Percentiles rank a stretch among this genome's conserved stretches.
Conservation (phyloP, 2,113 vertebrate genomes). For the Vicugna pacos region DNA sequence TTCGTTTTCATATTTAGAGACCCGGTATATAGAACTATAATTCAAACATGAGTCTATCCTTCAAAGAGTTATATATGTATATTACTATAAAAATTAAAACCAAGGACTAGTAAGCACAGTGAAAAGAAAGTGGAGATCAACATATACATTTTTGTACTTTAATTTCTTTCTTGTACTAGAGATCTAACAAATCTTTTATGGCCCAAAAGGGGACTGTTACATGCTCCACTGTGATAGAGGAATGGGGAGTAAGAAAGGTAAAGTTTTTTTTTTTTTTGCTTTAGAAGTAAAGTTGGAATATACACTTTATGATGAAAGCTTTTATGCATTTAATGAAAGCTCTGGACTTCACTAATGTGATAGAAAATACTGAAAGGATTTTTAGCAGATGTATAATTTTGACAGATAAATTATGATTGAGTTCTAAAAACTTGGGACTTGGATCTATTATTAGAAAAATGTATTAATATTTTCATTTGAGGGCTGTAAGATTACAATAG, state of each 20-base stretch:
- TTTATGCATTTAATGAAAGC: constrained; percentile 68
- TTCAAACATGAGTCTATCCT: neutral
- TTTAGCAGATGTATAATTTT: constrained; percentile 73
- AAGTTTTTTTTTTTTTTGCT: neutral
- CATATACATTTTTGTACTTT: neutral
- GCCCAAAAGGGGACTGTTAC: neutral
- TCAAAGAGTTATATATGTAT: neutral
- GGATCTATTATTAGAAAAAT: constrained; percentile 74
- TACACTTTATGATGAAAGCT: constrained; percentile 26
- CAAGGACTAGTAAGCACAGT: neutral
- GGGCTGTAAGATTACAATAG: constrained; percentile 49
- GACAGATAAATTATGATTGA: constrained; percentile 73
- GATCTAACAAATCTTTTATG: neutral
- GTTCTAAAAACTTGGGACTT: constrained; percentile 63
- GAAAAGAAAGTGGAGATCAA: neutral
- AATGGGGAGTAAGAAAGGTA: neutral
- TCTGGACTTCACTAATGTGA: constrained; percentile 58
- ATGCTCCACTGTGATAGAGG: neutral
- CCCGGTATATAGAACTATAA: neutral
- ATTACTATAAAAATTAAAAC: neutral
- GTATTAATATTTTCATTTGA: constrained; percentile 70
- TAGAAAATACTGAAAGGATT: constrained; percentile 57
- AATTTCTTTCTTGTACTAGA: neutral
- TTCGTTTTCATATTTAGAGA: neutral
- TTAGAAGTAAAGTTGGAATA: constrained; percentile 54